Conservation (phyloP, 2,888 invertebrate genomes). For the Andrena chrysosceles region DNA sequence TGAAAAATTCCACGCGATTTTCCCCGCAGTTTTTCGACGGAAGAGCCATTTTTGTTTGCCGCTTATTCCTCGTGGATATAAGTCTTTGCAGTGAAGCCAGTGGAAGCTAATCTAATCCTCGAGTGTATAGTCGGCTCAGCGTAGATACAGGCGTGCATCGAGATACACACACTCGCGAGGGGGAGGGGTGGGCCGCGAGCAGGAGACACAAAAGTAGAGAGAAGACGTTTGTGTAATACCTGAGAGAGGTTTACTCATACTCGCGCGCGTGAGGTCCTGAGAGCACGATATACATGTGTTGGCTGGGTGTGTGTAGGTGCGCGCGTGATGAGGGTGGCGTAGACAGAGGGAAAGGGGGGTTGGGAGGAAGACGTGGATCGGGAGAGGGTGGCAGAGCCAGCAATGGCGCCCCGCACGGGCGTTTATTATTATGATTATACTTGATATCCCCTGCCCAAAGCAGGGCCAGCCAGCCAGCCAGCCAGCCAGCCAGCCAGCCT, state of each 20-base stretch:
- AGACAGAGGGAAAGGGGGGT: conserved; percentile 52
- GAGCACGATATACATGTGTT: conserved; percentile 60
- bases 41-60: conserved; percentile 81
- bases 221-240: conserved; percentile 71
- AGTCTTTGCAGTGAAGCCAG: conserved; percentile 81
- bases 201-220: conserved; percentile 54
- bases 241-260: conserved; percentile 65
- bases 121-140: conserved; percentile 78
- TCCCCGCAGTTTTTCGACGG: conserved; percentile 64
- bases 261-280: conserved; percentile 53
- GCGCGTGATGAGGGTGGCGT: conserved; percentile 75
- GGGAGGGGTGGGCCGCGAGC: neutral
- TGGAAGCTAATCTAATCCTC: conserved; percentile 82
- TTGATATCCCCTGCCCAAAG: conserved; percentile 84
- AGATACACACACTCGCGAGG: conserved; percentile 34
- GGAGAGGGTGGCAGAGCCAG: conserved; percentile 77
- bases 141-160: conserved; percentile 62
- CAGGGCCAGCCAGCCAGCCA: conserved; percentile 82
- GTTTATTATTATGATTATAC: conserved; percentile 85
- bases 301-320: conserved; percentile 60
- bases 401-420: conserved; percentile 83
- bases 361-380: conserved; percentile 61
- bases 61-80: conserved; percentile 78
- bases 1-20: conserved; percentile 70
- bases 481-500: conserved; percentile 76